Base-by-base conservation (phyloP, 1,140 invertebrate species). In the Mylabris phalerata region DNA sequence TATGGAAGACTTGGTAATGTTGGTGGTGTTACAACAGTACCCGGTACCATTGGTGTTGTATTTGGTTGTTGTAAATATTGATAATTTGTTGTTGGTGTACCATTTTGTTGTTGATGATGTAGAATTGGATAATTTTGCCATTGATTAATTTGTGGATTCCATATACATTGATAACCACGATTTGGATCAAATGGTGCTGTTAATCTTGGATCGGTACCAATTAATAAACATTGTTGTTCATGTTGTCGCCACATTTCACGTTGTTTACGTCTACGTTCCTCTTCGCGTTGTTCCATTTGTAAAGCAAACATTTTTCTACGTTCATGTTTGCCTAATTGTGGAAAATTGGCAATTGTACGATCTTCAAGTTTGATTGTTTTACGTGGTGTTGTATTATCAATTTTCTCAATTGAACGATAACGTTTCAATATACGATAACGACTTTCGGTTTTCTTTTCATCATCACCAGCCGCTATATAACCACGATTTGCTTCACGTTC, bases 401-500 rank as follows among this genome's bases (percentile, higher is more conserved):
- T 45, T 38, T 54, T 54, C 10, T 54, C 51, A 11, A 46, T 27
- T 32, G 69, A 50, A 78, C 67, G 45, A 64, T 64, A 3, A 74
- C 65, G 40, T 65, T 68, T 55, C 67, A 68, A 25, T 11, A 50
- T 65, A 46, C 72, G 57, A 13, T 75, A 70, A 10, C 71, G 50
- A 11, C 62, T 75, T 65, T 73, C 73, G 50, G 26, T 73, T 58
- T 67, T 75, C 47, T 66, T 66, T 6, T 68, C 67, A 32, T 32
- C 32, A 32, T 32, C 32, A 32, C 32, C 32, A 32, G 32, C 32
- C 11, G 67, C 69, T 48, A 71, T 69, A 51, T 69, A 73, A 77
- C 80, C 83, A 54, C 66, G 76, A 61, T 82, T 79, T 0, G 91
- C 92, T 80, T 94, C 91, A 55, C 89, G 77, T 74, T 95, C 93